These are phyloP conservation scores for Drosophila quasianomalipes DNA, from an alignment of 2,888 invertebrate species.

Conservation along the genomic window DNA sequence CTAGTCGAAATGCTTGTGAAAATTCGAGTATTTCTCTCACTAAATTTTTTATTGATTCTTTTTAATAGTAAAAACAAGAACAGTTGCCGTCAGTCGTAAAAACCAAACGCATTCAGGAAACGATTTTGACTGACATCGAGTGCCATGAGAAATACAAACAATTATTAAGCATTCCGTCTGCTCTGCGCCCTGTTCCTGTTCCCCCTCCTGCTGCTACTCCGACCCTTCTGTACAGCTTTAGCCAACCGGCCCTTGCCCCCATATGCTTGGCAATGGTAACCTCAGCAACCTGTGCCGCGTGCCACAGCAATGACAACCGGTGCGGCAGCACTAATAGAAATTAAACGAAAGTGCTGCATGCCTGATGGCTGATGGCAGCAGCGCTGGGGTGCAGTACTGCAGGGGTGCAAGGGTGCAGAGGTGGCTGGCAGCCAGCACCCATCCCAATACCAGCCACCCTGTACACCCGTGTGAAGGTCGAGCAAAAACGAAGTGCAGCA, in stretches of 20 bases:
- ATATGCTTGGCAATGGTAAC: conserved; percentile 54
- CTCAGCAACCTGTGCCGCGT: conserved; percentile 78
- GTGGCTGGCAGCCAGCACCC: conserved; percentile 27
- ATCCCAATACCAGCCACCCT: conserved; percentile 30
- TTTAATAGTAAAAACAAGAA: conserved; percentile 7
- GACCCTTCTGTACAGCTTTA: neutral
- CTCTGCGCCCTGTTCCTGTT: conserved; percentile 1
- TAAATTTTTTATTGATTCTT: conserved; percentile 5
- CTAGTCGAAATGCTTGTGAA: neutral
- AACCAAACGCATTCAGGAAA: conserved; percentile 35
- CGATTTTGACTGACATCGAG: conserved; percentile 79
- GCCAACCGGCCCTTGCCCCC: conserved; percentile 1
- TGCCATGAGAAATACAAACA: conserved; percentile 79
- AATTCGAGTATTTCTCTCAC: conserved; percentile 3
- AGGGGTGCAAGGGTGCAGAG: conserved; percentile 4
- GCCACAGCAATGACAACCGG: conserved; percentile 70
- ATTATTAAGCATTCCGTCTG: conserved; percentile 51
- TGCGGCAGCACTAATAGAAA: conserved; percentile 76
- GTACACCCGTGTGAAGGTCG: conserved; percentile 64
- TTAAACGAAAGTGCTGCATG: conserved; percentile 77
- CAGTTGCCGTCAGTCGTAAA: conserved; percentile 14
- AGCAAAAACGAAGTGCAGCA: conserved; percentile 49
- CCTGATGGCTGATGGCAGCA: conserved; percentile 1
- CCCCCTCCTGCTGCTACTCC: neutral
- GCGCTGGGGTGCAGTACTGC: neutral